Evolutionary conservation across 2,113 vertebrate genomes (phyloP).

Genomic region (chimpanzee (Pan troglodytes)): NHGRI_mPanTro3-v2.1_pri NC_072412.2:108299001-108299500

Average conservation of each 20-base stretch:
- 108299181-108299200: neutral
- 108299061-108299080: neutral
- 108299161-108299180: no score
- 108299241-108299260: neutral
- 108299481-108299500: neutral
- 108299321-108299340: neutral
- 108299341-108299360: neutral
- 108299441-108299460: neutral
- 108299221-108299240: accelerated
- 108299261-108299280: neutral
- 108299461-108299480: neutral
- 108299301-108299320: neutral
- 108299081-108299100: accelerated
- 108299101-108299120: neutral
- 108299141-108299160: neutral
- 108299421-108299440: neutral
- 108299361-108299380: neutral
- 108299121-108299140: neutral
- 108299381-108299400: neutral
- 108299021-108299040: neutral
- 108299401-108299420: accelerated
- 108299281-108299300: neutral
- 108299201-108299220: no score
- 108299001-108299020: neutral
- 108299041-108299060: no score